Base-by-base conservation (phyloP, 2,113 vertebrate species). In the Myotis yumanensis region DNA sequence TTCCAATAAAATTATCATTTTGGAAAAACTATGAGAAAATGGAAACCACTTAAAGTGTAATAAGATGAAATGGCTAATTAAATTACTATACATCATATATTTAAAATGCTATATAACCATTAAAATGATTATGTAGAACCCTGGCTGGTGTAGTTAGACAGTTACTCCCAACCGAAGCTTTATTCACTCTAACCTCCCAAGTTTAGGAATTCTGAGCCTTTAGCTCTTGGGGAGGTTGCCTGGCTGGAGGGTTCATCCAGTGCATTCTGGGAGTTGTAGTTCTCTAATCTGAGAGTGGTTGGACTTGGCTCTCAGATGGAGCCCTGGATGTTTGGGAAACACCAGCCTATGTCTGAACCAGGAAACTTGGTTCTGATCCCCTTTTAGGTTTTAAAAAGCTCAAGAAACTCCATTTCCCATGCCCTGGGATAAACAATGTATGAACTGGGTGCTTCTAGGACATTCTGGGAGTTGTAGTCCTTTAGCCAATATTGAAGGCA, bases 261-360 rank as follows among this genome's bases (percentile, higher is more conserved):
- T 87, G 68, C n/a, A 77, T 90, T 95, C 93, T 92, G 93, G 85
- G 94, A 92, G 14, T 90, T 95, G 32, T 88, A 90, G 51, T 95
- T 92, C 37, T 94, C 25, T 80, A 22, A 17, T 62, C 22, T 32
- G 11, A 30, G 62, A 23, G 1, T 25, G 52, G 14, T 25, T 62
- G 12, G 7, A n/a, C 28, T 25, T 59, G 80, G 4, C 30, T 8
- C 59, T 89, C 7, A 57, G 32, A 40, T 69, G n/a, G 20, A 16
- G 3, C 32, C 25, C 30, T 25, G 1, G 18, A 40, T 87, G 11
- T 43, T 95, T 89, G 30, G 23, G 17, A 22, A 76, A 59, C 25
- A 5, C 18, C 30, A 87, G n/a, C 52, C 57, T 81, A 22, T 35
- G 23, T 48, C 17, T 95, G 52, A 77, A 68, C 46, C 30, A 51